These are phyloP conservation scores for Calliphora vomitoria DNA, from an alignment of 2,888 invertebrate genomes.

Conservation along the genomic window DNA sequence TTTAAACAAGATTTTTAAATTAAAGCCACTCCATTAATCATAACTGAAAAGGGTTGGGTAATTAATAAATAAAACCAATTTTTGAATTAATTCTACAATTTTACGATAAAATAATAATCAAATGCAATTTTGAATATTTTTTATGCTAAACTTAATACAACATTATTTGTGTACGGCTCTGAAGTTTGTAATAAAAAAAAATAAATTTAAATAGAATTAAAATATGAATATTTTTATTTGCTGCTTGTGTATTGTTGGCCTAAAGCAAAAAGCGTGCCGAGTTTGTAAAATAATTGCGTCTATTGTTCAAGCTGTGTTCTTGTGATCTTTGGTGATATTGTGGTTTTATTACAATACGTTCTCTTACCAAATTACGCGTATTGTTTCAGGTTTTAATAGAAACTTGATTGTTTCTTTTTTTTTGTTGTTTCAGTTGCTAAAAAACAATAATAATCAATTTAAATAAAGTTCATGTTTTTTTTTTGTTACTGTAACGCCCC, in stretches of 20 bases:
- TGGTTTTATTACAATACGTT: neutral
- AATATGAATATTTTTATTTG: neutral
- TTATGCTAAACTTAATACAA: neutral
- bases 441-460: slow-evolving; percentile 4
- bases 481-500: slow-evolving; percentile 8
- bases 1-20: slow-evolving; percentile 14
- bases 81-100: neutral
- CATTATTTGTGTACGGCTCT: neutral
- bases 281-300: slow-evolving; percentile 11
- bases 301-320: slow-evolving; percentile 1
- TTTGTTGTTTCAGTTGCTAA: neutral
- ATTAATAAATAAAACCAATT: slow-evolving; percentile 22
- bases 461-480: slow-evolving; percentile 17
- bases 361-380: slow-evolving; percentile 1
- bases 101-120: neutral
- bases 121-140: neutral
- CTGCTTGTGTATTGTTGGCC: neutral
- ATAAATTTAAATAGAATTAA: neutral
- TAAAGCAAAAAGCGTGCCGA: slow-evolving; percentile 14
- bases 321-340: neutral
- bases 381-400: neutral
- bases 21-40: slow-evolving; percentile 45
- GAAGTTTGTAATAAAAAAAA: neutral
- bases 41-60: slow-evolving; percentile 52
- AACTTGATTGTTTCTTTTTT: neutral